Evolutionary conservation across 1,140 invertebrate genomes (phyloP), one percentile per base, ranked within the genome.

Genomic region (Camponotus floridanus): DNA sequence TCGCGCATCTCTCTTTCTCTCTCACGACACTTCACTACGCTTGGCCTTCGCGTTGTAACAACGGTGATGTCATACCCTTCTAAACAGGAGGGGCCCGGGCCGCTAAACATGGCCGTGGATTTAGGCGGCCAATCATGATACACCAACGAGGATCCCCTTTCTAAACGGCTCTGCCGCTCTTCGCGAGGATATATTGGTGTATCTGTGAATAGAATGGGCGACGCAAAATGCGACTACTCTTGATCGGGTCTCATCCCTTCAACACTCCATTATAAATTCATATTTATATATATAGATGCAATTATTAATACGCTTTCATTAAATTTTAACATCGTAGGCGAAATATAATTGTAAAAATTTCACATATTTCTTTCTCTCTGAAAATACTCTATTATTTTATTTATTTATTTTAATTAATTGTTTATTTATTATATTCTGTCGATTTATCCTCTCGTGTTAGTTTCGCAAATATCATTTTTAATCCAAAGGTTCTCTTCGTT

Each of bases 21-120:
- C 64, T 76, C 64, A 39, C 85, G 83, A 36, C 85, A 84, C 85
- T 86, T 88, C 79, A 86, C 42, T 71, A 64, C 87, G 86, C 64
- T 48, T 78, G 90, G 89, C 90, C 90, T 91, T 90, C 83, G 83
- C 74, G 71, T 31, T 76, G 76, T 13, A 74, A 61, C 48, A 51
- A 26, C 15, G 76, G 78, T 95, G 94, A 95, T 93, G 94, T 94
- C 94, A 95, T 93, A 92, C 94, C 94, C 94, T 95, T 95, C 94
- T 95, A 95, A 95, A 94, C 94, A 95, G 94, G 94, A 94, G 94
- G 94, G 94, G 94, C 94, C 94, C 94, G 92, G 79, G 88, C 87
- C 88, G 87, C 94, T 94, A 94, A 95, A 93, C 93, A 94, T 95
- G 94, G 94, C 94, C 91, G 93, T 93, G 91, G 91, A 94, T 94